These are phyloP conservation scores for Sesia bembeciformis DNA, from an alignment of 2,888 invertebrate genomes.

Conservation along the genomic window DNA sequence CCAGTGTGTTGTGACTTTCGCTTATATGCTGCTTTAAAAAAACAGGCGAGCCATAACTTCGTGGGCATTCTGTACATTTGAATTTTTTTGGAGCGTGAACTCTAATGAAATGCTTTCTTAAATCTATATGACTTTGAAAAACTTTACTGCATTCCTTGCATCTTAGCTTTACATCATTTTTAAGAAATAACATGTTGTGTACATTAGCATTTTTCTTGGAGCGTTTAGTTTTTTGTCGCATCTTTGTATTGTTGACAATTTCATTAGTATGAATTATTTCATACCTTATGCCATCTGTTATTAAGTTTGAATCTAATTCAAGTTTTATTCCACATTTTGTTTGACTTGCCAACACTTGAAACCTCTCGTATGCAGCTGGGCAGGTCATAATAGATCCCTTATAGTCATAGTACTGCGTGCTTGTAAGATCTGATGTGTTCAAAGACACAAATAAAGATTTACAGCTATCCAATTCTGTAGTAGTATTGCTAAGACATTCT, in stretches of 20 bases:
- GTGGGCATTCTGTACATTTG: slow-evolving; percentile 34
- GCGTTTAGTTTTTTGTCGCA: too few relatives aligned
- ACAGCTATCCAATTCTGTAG: slow-evolving; percentile 10
- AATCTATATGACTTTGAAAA: slow-evolving; percentile 25
- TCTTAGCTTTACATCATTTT: slow-evolving; percentile 6
- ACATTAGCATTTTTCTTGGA: too few relatives aligned
- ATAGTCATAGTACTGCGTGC: slow-evolving; percentile 31
- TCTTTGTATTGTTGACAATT: too few relatives aligned
- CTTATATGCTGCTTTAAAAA: slow-evolving; percentile 29
- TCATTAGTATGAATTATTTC: slow-evolving; percentile 7
- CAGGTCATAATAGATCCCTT: slow-evolving; percentile 14
- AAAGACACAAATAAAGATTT: slow-evolving; percentile 37
- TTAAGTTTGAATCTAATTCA: slow-evolving; percentile 1
- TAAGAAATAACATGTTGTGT: not conserved
- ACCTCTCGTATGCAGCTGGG: too few relatives aligned
- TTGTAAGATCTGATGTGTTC: slow-evolving; percentile 24
- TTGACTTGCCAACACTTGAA: too few relatives aligned
- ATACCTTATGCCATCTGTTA: slow-evolving; percentile 1
- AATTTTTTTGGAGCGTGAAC: slow-evolving; percentile 39
- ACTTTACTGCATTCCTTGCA: slow-evolving; percentile 39
- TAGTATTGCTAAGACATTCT: slow-evolving; percentile 21
- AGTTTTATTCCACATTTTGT: slow-evolving; percentile 7
- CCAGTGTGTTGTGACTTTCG: slow-evolving; percentile 29
- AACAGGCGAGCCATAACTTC: slow-evolving; percentile 29
- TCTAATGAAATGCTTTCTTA: slow-evolving; percentile 39